Evolutionary conservation across 2,888 invertebrate species (phyloP), one percentile per base, ranked within the genome.

Genomic region (Brachycybe producta): DNA sequence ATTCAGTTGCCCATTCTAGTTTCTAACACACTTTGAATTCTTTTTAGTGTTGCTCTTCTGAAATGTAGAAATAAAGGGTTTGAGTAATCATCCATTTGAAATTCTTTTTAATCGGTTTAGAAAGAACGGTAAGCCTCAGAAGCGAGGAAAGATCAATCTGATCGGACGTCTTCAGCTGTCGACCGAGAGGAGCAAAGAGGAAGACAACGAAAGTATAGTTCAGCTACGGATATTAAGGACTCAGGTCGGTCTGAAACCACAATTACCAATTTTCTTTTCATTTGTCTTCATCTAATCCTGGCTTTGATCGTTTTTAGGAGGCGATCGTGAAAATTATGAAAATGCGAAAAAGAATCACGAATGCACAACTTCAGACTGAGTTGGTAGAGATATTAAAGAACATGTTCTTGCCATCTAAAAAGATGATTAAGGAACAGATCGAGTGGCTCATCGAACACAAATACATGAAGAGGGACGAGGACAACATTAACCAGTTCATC

Each of bases 401-500:
- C 66, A 95, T 98, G 94, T 99, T 98, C 75, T 73, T 97, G 64
- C 98, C 98, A 24, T 91, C 92, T 56, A 94, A 94, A 70, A 95
- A 97, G 71, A 88, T 98, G 84, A 97, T 99, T 61, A 98, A 99
- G 70, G 97, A 98, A 70, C 97, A 98, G 71, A 77, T 98, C 47
- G 98, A 98, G 69, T 98, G 97, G 97, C 79, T 99, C 39, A 97
- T 98, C 57, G 97, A 99, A 71, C 90, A 98, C 69, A 92, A 92
- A 68, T 97, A 95, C 68, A 94, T 97, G 84, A 76, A 80, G 54
- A 77, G 97, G 59, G 94, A 95, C 66, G 94, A 94, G 62, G 87
- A 92, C 60, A 92, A 97, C 68, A 94, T 95, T 65, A 95, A 95
- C 70, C 85, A 87, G 62, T 97, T 95, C 74, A 87, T 92, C 67